Conservation (phyloP, 2,888 invertebrate genomes). For the Eupeodes latifasciatus region DNA sequence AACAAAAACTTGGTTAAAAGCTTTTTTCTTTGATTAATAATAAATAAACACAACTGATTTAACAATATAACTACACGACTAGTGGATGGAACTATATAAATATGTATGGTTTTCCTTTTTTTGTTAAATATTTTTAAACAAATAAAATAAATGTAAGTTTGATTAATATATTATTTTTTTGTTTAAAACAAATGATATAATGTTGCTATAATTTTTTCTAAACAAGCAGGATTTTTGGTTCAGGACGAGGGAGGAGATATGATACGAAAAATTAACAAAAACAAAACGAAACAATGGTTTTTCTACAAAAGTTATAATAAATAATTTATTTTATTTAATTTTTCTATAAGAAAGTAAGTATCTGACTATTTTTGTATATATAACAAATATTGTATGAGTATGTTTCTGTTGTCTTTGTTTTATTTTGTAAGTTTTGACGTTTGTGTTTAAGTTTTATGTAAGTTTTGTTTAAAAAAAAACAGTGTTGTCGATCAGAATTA, state of each 20-base stretch:
- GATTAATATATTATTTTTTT: slow-evolving; percentile 45
- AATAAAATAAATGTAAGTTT: slow-evolving; percentile 23
- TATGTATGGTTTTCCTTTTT: slow-evolving; percentile 40
- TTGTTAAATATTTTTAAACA: slow-evolving; percentile 19
- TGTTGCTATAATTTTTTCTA: slow-evolving; percentile 34
- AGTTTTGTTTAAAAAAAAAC: slow-evolving; percentile 50
- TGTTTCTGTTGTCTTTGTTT: not conserved
- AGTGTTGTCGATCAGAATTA: slow-evolving; percentile 28
- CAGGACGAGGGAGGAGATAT: slow-evolving; percentile 52
- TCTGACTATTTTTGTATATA: slow-evolving; percentile 16
- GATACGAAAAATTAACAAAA: slow-evolving; percentile 24
- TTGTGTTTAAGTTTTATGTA: not conserved
- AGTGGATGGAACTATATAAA: slow-evolving; percentile 75
- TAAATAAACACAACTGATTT: slow-evolving; percentile 69
- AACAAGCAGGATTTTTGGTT: slow-evolving; percentile 45
- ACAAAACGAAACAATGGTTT: not conserved
- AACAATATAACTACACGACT: slow-evolving; percentile 74
- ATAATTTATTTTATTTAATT: slow-evolving; percentile 12
- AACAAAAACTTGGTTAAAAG: slow-evolving; percentile 28
- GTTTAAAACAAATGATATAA: slow-evolving; percentile 73
- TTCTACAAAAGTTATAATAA: slow-evolving; percentile 24
- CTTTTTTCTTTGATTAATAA: slow-evolving; percentile 16
- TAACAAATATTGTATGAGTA: slow-evolving; percentile 30
- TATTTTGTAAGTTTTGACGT: not conserved
- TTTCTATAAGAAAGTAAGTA: slow-evolving; percentile 31